Percentiles rank a stretch among this genome's conserved stretches.
These are phyloP conservation scores for Hanleya hanleyi DNA, from an alignment of 2,888 invertebrate genomes.

Conservation along the genomic window DNA sequence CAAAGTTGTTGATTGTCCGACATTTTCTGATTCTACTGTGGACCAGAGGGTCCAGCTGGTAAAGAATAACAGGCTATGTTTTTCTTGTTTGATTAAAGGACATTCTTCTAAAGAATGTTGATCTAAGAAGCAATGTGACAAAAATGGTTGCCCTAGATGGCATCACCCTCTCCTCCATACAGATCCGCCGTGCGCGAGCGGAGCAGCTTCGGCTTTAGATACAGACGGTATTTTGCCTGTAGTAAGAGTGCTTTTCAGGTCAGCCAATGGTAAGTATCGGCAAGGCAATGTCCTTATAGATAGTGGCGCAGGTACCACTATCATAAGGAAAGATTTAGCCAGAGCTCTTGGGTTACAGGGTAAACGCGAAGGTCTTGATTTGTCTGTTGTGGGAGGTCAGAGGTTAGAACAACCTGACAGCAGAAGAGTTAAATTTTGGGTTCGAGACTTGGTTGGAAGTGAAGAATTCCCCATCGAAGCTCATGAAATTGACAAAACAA, in stretches of 20 bases:
- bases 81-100: slow-evolving; percentile 3
- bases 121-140: neutral
- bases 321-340: slow-evolving; percentile 21
- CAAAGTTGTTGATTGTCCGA: slow-evolving; percentile 12
- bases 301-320: slow-evolving; percentile 17
- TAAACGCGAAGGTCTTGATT: slow-evolving; percentile 7
- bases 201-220: neutral
- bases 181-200: slow-evolving; percentile 6
- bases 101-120: neutral
- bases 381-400: neutral
- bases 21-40: neutral
- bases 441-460: neutral
- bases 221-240: slow-evolving; percentile 12
- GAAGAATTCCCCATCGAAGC: no score
- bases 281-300: slow-evolving; percentile 20
- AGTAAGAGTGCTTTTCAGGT: slow-evolving; percentile 9
- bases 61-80: slow-evolving; percentile 12
- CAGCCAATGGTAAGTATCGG: slow-evolving; percentile 9
- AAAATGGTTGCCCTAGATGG: neutral
- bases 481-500: neutral
- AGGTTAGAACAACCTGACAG: neutral
- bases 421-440: neutral
- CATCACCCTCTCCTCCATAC: slow-evolving; percentile 16
- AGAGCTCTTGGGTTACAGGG: slow-evolving; percentile 15
- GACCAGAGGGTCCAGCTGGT: neutral